These are phyloP conservation scores for Uria aalge DNA, from an alignment of 2,113 vertebrate genomes.

Conservation along the genomic window DNA sequence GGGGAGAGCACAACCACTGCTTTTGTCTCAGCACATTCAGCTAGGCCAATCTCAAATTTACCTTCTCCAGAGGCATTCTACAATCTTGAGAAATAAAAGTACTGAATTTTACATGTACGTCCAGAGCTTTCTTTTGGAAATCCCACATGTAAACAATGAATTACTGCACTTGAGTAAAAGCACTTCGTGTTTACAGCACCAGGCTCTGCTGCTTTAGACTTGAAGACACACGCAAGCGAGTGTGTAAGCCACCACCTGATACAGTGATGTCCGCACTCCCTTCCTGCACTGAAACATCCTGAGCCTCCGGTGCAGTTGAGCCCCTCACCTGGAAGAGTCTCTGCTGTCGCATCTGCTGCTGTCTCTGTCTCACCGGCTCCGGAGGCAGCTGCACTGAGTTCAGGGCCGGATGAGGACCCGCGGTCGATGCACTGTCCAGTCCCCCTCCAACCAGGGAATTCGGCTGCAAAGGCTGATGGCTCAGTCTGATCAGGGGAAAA, in stretches of 20 bases:
- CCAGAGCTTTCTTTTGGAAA: background rate
- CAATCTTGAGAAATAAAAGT: background rate
- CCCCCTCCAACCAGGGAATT: constrained; percentile 52
- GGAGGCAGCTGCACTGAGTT: constrained; percentile 43
- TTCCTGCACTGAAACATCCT: fast-evolving
- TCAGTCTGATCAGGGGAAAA: constrained; percentile 49
- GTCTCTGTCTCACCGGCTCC: constrained; percentile 66
- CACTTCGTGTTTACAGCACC: background rate
- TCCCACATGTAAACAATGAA: background rate
- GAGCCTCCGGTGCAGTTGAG: background rate
- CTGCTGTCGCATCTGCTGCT: constrained; percentile 69
- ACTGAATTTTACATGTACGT: fast-evolving
- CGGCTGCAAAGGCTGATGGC: constrained; percentile 73
- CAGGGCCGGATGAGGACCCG: constrained; percentile 35
- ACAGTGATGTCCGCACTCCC: fast-evolving
- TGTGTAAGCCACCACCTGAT: fast-evolving
- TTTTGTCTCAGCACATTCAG: background rate
- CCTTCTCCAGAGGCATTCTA: background rate
- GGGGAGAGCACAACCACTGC: background rate
- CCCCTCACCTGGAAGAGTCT: constrained; percentile 72
- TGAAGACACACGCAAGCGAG: fast-evolving
- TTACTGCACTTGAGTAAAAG: background rate
- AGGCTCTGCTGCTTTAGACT: background rate
- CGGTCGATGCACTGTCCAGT: constrained; percentile 45
- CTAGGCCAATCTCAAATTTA: background rate